A percentile compares a stretch with the other conserved stretches of the same genome.
Conservation (phyloP, 2,797 vertebrate species). For the Petrocephalus schoutedeni region DNA sequence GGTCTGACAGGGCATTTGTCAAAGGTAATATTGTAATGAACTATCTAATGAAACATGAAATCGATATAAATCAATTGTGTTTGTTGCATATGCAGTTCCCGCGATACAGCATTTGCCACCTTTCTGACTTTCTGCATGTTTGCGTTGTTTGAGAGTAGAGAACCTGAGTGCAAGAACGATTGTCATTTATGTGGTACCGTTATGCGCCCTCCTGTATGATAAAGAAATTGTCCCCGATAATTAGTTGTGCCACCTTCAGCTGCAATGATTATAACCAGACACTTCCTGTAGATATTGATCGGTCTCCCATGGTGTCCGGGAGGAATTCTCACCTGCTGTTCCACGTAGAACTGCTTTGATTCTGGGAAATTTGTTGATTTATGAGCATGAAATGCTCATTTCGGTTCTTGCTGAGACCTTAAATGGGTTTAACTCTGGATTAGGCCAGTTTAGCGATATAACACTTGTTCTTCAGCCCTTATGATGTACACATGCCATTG, state of each 20-base stretch:
- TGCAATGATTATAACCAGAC: neutral
- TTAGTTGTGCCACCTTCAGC: neutral
- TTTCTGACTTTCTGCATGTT: neutral
- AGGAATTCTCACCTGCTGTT: neutral
- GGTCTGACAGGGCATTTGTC: neutral
- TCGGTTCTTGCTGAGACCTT: neutral
- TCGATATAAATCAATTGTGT: neutral
- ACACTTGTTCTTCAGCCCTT: neutral
- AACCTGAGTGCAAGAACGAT: neutral
- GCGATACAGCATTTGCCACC: neutral
- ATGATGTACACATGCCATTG: neutral
- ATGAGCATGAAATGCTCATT: neutral
- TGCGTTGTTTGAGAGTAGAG: neutral
- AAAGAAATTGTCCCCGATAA: neutral
- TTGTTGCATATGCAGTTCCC: neutral
- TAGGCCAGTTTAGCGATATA: neutral
- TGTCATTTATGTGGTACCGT: neutral
- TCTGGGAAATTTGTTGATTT: neutral
- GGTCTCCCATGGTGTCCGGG: neutral
- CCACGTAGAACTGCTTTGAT: neutral
- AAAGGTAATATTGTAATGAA: constrained; percentile 1
- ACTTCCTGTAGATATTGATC: neutral
- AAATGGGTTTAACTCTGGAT: neutral
- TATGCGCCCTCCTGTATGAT: neutral
- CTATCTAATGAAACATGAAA: neutral